phyloP scores from a whole-genome alignment of 2,113 vertebrate genomes.

The Xiphophorus maculatus region DNA sequence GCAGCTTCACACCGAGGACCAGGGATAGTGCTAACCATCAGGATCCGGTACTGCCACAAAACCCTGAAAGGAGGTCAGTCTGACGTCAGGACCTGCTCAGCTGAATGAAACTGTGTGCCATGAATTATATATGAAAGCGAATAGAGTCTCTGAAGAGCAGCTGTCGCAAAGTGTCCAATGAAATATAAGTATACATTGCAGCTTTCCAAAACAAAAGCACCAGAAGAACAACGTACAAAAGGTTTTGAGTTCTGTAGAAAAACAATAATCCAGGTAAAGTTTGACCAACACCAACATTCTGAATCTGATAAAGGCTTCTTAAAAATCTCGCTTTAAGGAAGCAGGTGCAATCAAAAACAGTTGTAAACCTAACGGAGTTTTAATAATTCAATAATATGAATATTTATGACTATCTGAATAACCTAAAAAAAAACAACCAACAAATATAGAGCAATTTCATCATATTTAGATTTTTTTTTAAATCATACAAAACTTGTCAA shows the following conservation, averaged over 20 bases:
- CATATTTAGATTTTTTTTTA: not conserved
- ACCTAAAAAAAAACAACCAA: not conserved
- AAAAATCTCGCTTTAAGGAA: too few species aligned
- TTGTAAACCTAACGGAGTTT: too few species aligned
- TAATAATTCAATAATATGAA: constrained; percentile 1
- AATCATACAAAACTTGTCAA: not conserved
- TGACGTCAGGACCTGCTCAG: constrained; percentile 32
- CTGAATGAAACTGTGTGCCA: constrained; percentile 17
- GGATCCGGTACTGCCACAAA: not conserved
- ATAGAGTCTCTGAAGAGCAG: not conserved
- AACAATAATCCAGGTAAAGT: not conserved
- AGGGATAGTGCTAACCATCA: not conserved
- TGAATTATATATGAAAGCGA: constrained; percentile 40
- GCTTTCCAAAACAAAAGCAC: not conserved
- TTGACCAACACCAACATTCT: not conserved
- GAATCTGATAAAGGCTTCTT: not conserved
- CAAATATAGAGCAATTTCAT: not conserved
- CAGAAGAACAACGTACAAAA: not conserved
- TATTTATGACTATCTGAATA: constrained; percentile 16
- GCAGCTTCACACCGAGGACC: constrained; percentile 14
- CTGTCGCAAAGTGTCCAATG: constrained; percentile 7
- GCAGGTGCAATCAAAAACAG: not conserved
- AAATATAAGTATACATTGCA: not conserved
- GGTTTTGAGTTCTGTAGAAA: not conserved
- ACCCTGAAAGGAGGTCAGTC: constrained; percentile 19